These are phyloP conservation scores for Bucorvus abyssinicus DNA, from an alignment of 2,797 vertebrate species.

Conservation along the genomic window DNA sequence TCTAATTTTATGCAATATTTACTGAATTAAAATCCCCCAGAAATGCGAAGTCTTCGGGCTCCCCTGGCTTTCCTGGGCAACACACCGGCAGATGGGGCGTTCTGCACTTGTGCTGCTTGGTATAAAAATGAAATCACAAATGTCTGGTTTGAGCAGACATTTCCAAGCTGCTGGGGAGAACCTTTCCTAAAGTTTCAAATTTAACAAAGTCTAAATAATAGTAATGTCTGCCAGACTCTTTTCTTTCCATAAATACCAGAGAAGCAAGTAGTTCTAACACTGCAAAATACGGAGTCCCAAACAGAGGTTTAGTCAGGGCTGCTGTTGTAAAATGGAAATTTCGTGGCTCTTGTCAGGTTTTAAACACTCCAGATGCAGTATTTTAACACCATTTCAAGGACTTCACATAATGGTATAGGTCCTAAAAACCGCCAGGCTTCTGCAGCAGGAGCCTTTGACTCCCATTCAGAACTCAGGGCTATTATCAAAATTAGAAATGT, in stretches of 20 bases:
- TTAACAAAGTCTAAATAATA: neutral
- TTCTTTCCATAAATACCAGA: conserved; percentile 3
- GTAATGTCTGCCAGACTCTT: neutral
- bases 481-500: conserved; percentile 63
- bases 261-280: conserved; percentile 47
- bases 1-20: conserved; percentile 52
- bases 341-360: conserved; percentile 35
- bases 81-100: neutral
- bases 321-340: conserved; percentile 50
- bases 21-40: conserved; percentile 53
- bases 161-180: neutral
- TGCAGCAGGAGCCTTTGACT: conserved; percentile 3
- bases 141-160: neutral
- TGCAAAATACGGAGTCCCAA: conserved; percentile 15
- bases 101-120: neutral
- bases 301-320: conserved; percentile 36
- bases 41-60: conserved; percentile 14
- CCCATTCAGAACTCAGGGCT: neutral
- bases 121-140: neutral
- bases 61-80: conserved; percentile 28
- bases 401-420: neutral
- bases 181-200: neutral
- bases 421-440: neutral
- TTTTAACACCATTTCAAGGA: conserved; percentile 22
- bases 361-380: conserved; percentile 25